Conservation (phyloP, 2,888 invertebrate genomes). For the Microdon myrmicae region DNA sequence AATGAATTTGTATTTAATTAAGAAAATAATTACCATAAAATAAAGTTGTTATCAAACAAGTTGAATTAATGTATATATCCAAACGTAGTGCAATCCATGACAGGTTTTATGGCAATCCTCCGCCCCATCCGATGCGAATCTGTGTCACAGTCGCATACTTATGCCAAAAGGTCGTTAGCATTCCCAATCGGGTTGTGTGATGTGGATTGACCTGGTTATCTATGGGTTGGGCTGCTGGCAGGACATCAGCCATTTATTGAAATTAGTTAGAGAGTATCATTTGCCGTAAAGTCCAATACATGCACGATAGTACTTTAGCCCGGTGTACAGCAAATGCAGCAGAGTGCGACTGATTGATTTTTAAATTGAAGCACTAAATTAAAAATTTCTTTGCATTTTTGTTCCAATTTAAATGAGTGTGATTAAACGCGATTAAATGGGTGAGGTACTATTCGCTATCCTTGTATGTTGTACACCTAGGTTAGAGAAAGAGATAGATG, state of each 20-base stretch:
- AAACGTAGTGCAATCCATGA: conserved; percentile 12
- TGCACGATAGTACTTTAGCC: neutral
- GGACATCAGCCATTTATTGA: conserved; percentile 31
- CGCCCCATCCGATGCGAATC: conserved; percentile 12
- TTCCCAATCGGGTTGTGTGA: conserved; percentile 21
- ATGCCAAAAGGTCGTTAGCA: conserved; percentile 11
- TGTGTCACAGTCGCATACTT: conserved; percentile 25
- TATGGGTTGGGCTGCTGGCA: conserved; percentile 6
- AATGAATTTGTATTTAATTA: conserved; percentile 34
- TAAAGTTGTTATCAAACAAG: conserved; percentile 16
- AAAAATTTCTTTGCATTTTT: conserved; percentile 6
- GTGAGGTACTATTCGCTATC: too few relatives aligned
- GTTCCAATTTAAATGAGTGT: neutral
- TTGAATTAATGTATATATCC: conserved; percentile 32
- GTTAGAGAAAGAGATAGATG: too few relatives aligned
- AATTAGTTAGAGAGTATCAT: conserved; percentile 22
- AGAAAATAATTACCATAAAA: conserved; percentile 25
- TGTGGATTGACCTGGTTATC: conserved; percentile 4
- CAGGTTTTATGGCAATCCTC: neutral
- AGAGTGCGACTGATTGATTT: conserved; percentile 40
- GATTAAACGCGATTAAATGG: too few relatives aligned
- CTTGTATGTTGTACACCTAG: too few relatives aligned
- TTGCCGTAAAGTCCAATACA: neutral
- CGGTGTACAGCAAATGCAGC: conserved; percentile 11
- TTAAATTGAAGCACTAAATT: conserved; percentile 42